phyloP scores from a whole-genome alignment of 2,888 invertebrate species.

The Hedya salicella region DNA sequence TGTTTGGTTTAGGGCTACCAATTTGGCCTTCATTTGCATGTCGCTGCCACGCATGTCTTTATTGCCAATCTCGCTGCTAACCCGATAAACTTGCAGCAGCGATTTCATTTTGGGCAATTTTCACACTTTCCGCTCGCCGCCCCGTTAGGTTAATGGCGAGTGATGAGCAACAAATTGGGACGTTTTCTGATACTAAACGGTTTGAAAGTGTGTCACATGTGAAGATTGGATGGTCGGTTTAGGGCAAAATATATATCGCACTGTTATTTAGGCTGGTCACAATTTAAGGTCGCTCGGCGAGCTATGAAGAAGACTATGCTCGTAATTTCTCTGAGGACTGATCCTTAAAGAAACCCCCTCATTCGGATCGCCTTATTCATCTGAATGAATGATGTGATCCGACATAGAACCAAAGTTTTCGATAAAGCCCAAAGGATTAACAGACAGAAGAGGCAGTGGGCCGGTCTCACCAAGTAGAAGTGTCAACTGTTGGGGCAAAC shows the following conservation, averaged over 20 bases:
- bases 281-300: too few relatives aligned
- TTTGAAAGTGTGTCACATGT: conserved; percentile 29
- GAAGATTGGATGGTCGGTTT: conserved; percentile 1
- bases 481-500: too few relatives aligned
- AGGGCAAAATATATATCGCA: background rate
- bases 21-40: conserved; percentile 67
- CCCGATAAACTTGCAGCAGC: conserved; percentile 75
- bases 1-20: conserved; percentile 55
- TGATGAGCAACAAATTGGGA: conserved; percentile 39
- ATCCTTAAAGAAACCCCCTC: too few relatives aligned
- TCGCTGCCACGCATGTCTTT: conserved; percentile 53
- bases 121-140: conserved; percentile 43
- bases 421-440: too few relatives aligned
- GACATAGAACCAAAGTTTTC: too few relatives aligned
- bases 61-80: conserved; percentile 82
- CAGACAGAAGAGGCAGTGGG: too few relatives aligned
- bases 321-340: too few relatives aligned
- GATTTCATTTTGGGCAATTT: conserved; percentile 74
- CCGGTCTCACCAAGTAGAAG: too few relatives aligned
- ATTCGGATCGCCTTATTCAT: too few relatives aligned
- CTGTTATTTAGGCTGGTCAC: too few relatives aligned
- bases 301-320: too few relatives aligned
- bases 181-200: conserved; percentile 29
- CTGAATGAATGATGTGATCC: too few relatives aligned
- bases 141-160: conserved; percentile 31